A percentile compares a stretch with the other conserved stretches of the same genome.
These are phyloP conservation scores for Semotilus atromaculatus DNA, from an alignment of 2,797 vertebrate genomes.

Conservation along the genomic window DNA sequence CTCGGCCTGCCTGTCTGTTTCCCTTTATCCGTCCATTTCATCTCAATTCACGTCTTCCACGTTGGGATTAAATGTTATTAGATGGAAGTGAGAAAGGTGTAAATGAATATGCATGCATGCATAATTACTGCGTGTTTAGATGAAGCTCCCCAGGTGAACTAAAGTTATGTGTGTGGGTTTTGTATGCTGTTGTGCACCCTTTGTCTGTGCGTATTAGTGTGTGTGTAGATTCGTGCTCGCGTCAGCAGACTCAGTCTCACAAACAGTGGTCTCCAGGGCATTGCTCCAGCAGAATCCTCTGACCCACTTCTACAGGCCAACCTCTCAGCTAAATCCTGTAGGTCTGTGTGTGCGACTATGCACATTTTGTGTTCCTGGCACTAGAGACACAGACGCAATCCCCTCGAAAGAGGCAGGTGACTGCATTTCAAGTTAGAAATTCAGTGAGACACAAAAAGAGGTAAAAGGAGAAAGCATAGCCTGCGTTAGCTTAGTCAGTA, in stretches of 20 bases:
- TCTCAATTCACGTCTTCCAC: constrained; percentile 18
- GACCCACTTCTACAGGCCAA: constrained; percentile 60
- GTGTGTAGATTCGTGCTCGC: constrained; percentile 36
- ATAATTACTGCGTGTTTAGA: constrained; percentile 55
- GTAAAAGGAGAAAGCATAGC: background rate
- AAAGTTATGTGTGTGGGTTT: constrained; percentile 29
- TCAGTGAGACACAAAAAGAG: constrained; percentile 2
- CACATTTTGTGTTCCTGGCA: constrained; percentile 36
- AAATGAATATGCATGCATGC: constrained; percentile 58
- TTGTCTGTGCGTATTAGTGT: constrained; percentile 27
- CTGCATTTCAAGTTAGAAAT: constrained; percentile 23
- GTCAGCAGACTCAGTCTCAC: constrained; percentile 47
- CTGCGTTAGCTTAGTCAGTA: background rate
- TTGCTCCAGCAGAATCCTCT: constrained; percentile 55
- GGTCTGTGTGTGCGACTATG: constrained; percentile 30
- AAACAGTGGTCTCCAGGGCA: constrained; percentile 51
- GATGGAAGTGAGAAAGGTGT: constrained; percentile 34
- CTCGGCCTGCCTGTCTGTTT: constrained; percentile 36
- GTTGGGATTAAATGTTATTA: constrained; percentile 51
- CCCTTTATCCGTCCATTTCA: constrained; percentile 29
- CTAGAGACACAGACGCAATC: constrained; percentile 34
- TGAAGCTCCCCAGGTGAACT: constrained; percentile 43
- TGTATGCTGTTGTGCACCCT: constrained; percentile 36
- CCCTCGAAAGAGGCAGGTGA: constrained; percentile 24
- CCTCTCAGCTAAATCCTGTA: constrained; percentile 52